Conservation (phyloP, 2,113 vertebrate species). For the Semicossyphus pulcher region DNA sequence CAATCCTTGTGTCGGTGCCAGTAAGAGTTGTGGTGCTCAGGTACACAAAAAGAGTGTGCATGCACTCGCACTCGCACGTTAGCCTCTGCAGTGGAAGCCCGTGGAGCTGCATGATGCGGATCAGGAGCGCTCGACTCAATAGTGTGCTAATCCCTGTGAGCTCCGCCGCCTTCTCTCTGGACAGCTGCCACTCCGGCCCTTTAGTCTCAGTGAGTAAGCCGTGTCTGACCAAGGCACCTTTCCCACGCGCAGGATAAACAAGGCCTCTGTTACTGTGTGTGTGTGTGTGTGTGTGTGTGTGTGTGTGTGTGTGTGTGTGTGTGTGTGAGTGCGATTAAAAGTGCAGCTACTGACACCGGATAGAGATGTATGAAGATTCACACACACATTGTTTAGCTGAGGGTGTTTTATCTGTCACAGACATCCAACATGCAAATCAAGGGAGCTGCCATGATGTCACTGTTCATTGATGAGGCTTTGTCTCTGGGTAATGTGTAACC, state of each 20-base stretch:
- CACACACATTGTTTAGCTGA: background rate
- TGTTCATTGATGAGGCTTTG: constrained; percentile 8
- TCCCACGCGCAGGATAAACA: constrained; percentile 52
- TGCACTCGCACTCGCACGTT: background rate
- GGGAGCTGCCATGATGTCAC: background rate
- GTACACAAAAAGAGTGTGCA: constrained; percentile 28
- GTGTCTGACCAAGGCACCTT: constrained; percentile 43
- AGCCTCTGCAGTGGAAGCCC: background rate
- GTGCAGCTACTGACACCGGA: background rate
- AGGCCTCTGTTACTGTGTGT: constrained; percentile 7
- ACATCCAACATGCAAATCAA: constrained; percentile 53
- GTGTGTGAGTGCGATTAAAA: constrained; percentile 4
- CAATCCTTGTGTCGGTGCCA: constrained; percentile 26
- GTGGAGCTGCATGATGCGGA: constrained; percentile 43
- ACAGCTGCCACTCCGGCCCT: constrained; percentile 55
- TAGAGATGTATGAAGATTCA: constrained; percentile 8
- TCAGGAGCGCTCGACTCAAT: constrained; percentile 60
- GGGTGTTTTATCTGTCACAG: constrained; percentile 4
- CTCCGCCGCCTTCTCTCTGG: constrained; percentile 37
- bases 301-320: background rate
- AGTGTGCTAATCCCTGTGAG: constrained; percentile 57
- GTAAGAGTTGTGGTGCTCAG: background rate
- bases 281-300: background rate
- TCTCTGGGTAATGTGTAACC: constrained; percentile 8
- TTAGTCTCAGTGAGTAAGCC: constrained; percentile 30